These are phyloP conservation scores for Maniola hyperantus DNA, from an alignment of 2,888 invertebrate species.

Conservation along the genomic window DNA sequence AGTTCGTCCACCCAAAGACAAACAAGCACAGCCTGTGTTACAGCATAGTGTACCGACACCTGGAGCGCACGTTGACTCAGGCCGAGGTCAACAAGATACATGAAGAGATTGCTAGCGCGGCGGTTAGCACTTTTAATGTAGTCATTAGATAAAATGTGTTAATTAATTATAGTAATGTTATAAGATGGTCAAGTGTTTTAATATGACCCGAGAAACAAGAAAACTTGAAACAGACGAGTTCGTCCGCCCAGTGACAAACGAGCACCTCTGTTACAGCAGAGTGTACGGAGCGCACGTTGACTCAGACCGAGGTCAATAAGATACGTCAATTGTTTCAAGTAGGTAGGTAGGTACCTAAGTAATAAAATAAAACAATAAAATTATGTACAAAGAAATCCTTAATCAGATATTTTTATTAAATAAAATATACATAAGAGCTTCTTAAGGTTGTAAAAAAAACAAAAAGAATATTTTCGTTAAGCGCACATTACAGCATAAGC, in stretches of 20 bases:
- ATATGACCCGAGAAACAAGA: no score
- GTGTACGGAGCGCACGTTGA: slow-evolving; percentile 94
- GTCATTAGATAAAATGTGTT: slow-evolving; percentile 58
- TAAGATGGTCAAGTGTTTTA: background rate
- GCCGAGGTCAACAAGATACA: slow-evolving; percentile 94
- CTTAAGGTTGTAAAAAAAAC: no score
- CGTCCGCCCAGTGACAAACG: slow-evolving; percentile 91
- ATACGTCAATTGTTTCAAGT: slow-evolving; percentile 77
- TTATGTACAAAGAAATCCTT: background rate
- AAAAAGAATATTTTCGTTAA: no score
- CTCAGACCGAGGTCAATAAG: slow-evolving; percentile 92
- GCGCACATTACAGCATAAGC: no score
- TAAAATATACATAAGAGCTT: background rate
- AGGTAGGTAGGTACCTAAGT: background rate
- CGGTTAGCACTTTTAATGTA: slow-evolving; percentile 61
- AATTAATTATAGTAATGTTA: background rate
- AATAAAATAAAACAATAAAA: slow-evolving; percentile 1
- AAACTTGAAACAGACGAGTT: no score
- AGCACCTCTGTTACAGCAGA: slow-evolving; percentile 93
- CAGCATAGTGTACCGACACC: slow-evolving; percentile 95
- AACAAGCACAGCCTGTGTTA: slow-evolving; percentile 94
- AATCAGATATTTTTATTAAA: background rate
- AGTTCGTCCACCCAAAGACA: slow-evolving; percentile 93
- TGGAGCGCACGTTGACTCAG: slow-evolving; percentile 94
- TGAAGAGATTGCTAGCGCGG: slow-evolving; percentile 85